phyloP scores from a whole-genome alignment of 2,888 invertebrate genomes.

The Brachypterus glaber region DNA sequence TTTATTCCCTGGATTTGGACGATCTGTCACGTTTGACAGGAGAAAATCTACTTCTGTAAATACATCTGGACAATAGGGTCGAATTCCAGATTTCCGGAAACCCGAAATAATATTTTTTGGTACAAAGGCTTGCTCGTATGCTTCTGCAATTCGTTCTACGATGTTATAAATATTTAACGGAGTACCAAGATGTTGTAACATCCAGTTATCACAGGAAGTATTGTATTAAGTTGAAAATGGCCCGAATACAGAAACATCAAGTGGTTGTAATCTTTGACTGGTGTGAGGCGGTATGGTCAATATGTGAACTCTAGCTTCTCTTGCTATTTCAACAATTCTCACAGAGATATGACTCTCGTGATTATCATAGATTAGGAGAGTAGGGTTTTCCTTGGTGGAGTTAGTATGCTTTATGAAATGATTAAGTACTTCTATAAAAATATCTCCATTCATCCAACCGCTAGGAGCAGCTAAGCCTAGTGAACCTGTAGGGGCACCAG shows the following conservation, averaged over 20 bases:
- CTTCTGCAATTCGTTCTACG: conserved; percentile 20
- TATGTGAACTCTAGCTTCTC: conserved; percentile 33
- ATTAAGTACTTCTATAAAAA: conserved; percentile 21
- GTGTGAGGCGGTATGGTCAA: conserved; percentile 37
- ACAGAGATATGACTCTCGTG: conserved; percentile 30
- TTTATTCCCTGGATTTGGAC: too few relatives aligned
- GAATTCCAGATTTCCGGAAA: conserved; percentile 19
- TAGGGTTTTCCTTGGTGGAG: conserved; percentile 26
- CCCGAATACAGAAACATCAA: conserved; percentile 35
- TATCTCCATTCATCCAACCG: conserved; percentile 10
- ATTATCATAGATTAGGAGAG: conserved; percentile 31
- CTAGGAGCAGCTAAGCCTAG: conserved; percentile 19
- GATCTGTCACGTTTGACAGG: conserved; percentile 6
- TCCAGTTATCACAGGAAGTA: conserved; percentile 31
- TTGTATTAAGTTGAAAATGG: conserved; percentile 33
- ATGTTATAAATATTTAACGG: conserved; percentile 36
- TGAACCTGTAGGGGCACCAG: conserved; percentile 31
- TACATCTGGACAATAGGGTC: conserved; percentile 17
- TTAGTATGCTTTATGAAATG: conserved; percentile 24
- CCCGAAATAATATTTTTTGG: conserved; percentile 17
- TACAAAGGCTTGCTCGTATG: conserved; percentile 16
- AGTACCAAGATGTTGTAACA: conserved; percentile 34
- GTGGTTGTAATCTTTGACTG: conserved; percentile 36
- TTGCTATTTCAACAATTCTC: conserved; percentile 26
- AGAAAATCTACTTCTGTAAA: conserved; percentile 18